These are phyloP conservation scores for Nautilus pompilius DNA, from an alignment of 1,140 invertebrate genomes.

Conservation along the genomic window DNA sequence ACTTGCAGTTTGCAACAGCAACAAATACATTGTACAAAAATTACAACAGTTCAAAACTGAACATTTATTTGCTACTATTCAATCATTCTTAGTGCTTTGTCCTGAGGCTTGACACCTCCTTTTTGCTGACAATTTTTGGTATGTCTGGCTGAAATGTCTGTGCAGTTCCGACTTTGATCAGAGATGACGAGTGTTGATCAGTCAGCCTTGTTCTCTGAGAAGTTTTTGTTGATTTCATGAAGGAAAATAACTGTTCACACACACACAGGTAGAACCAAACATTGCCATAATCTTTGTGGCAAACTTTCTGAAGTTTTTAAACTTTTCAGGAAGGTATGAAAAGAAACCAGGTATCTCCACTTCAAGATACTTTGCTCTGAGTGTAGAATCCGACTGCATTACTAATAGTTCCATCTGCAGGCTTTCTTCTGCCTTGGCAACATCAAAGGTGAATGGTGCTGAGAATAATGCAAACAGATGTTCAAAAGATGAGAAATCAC, in stretches of 20 bases:
- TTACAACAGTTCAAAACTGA: no score
- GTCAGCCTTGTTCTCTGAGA: not conserved
- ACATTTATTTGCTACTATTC: no score
- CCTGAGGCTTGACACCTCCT: not conserved
- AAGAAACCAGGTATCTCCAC: not conserved
- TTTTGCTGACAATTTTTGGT: no score
- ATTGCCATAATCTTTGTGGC: conserved; percentile 6
- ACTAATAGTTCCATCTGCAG: conserved; percentile 4
- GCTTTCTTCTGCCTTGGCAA: not conserved
- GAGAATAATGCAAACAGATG: conserved; percentile 9
- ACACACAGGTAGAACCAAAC: conserved; percentile 1
- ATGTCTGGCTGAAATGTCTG: conserved; percentile 1
- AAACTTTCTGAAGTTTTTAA: conserved; percentile 11
- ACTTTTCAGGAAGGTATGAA: not conserved
- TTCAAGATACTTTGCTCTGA: conserved; percentile 6
- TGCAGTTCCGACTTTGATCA: not conserved
- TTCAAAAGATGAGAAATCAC: conserved; percentile 15
- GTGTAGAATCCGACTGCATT: conserved; percentile 10
- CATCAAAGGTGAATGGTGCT: conserved; percentile 7
- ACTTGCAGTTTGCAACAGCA: no score
- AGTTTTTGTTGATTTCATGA: not conserved
- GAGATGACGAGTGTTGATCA: not conserved
- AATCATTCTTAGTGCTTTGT: not conserved
- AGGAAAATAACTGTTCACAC: not conserved
- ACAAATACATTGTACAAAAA: no score